Conservation (phyloP, 2,113 vertebrate species). For the Sminthopsis crassicaudata region DNA sequence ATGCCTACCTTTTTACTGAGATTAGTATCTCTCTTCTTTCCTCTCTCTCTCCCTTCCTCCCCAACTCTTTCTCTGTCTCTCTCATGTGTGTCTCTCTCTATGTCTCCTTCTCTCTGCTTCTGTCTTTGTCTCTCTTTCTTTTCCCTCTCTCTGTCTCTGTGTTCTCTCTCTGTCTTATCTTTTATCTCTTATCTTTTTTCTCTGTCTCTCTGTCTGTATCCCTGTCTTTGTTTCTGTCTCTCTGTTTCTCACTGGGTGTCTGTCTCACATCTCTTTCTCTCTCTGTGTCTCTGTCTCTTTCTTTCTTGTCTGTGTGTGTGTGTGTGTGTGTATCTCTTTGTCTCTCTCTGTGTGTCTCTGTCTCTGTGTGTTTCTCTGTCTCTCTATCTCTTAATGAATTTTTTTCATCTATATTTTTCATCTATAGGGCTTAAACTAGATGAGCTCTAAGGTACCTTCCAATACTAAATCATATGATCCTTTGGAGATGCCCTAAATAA, state of each 20-base stretch:
- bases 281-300: neutral
- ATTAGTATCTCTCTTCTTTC: neutral
- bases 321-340: too few relatives aligned
- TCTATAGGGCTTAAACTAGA: neutral
- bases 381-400: neutral
- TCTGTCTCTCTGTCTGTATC: too few relatives aligned
- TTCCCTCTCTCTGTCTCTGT: too few relatives aligned
- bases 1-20: neutral
- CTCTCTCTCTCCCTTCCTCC: too few relatives aligned
- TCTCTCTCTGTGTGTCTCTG: too few relatives aligned
- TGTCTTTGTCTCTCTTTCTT: neutral
- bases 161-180: too few relatives aligned
- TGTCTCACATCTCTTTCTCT: neutral
- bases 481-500: neutral
- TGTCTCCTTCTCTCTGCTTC: neutral
- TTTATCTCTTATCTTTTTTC: too few relatives aligned
- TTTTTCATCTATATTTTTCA: too few relatives aligned
- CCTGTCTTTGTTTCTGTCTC: too few relatives aligned
- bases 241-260: too few relatives aligned
- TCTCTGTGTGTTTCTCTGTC: too few relatives aligned
- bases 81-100: neutral
- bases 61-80: too few relatives aligned
- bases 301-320: neutral
- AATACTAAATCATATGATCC: neutral
- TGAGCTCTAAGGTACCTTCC: neutral